Evolutionary conservation across 2,797 vertebrate genomes (phyloP), one percentile per base, ranked within the genome.

Genomic region (Bradypodion pumilum): DNA sequence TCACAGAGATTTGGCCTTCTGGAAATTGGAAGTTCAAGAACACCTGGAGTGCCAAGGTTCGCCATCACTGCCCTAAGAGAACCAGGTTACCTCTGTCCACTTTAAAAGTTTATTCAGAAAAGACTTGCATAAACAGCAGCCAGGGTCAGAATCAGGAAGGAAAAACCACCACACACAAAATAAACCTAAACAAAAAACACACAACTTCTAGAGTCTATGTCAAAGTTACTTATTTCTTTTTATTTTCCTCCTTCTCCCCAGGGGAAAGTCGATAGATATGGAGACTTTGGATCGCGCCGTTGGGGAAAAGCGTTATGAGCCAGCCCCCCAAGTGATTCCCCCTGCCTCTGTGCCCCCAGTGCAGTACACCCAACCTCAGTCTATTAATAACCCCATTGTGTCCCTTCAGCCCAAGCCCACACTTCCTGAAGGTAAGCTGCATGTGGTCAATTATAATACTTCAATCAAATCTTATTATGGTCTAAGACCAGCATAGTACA

Each of bases 301-400:
- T 85, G 96, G 95, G 78, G 98, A 99, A 81, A 99, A 98, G 90
- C 95, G 97, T 89, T 98, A 97, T 9, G 98, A 99, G 62, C 94
- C 97, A 0, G 59, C 96, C 73, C 93, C 97, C 83, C 97, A 97
- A 82, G 96, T 98, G 85, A 97, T 96, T 60, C 96, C 97, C 2
- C 95, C 97, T 8, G 92, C 96, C 4, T 95, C 95, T 49, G 96
- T 96, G 1, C 91, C 97, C 85, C 92, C 96, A 0, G 95, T 97
- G 5, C 98, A 97, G 92, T 98, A 98, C 13, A 96, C 96, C 9
- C 97, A 97, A 5, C 94, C 97, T 44, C 96, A 96, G 37, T 92
- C 95, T 0, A 68, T 90, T 8, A 85, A 94, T 1, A 95, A 93
- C 72, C 91, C 95, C 2, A 86, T 89, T 27, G 90, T 97, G 46